Percentiles rank a stretch among this genome's conserved stretches.
These are phyloP conservation scores for Brachypalpus laphriformis DNA, from an alignment of 2,888 invertebrate genomes.

Conservation along the genomic window DNA sequence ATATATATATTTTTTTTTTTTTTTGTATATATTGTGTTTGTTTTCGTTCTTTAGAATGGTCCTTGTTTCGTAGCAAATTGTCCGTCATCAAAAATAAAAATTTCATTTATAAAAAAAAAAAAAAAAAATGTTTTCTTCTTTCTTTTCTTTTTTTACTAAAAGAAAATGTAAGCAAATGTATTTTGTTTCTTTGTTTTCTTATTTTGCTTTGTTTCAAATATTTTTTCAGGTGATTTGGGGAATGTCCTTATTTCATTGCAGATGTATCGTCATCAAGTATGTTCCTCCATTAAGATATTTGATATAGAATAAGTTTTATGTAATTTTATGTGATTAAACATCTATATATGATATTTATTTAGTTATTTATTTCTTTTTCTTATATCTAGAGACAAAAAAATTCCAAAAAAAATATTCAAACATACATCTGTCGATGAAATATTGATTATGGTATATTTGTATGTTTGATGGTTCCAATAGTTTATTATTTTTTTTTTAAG, in stretches of 20 bases:
- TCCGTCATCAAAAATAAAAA: conserved; percentile 42
- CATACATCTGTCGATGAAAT: conserved; percentile 18
- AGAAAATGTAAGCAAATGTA: too few relatives aligned
- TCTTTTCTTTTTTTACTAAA: not conserved
- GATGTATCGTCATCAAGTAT: conserved; percentile 23
- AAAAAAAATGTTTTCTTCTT: not conserved
- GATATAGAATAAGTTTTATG: conserved; percentile 32
- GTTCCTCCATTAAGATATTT: conserved; percentile 49
- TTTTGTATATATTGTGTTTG: not conserved
- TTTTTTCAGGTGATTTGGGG: not conserved
- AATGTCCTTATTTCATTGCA: conserved; percentile 29
- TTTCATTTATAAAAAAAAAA: not conserved
- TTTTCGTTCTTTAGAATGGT: conserved; percentile 2
- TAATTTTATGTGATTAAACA: conserved; percentile 39
- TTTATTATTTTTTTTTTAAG: conserved; percentile 26
- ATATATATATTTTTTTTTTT: too few relatives aligned
- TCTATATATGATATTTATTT: conserved; percentile 37
- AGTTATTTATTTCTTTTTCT: too few relatives aligned
- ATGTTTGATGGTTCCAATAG: conserved; percentile 17
- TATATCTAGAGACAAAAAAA: not conserved
- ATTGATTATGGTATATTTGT: not conserved
- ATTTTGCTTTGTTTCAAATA: not conserved
- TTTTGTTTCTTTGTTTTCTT: not conserved
- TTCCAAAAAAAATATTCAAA: not conserved
- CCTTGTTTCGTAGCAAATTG: conserved; percentile 31